Base-by-base conservation (phyloP, 2,797 vertebrate genomes). In the Anolis apletophallus region DNA sequence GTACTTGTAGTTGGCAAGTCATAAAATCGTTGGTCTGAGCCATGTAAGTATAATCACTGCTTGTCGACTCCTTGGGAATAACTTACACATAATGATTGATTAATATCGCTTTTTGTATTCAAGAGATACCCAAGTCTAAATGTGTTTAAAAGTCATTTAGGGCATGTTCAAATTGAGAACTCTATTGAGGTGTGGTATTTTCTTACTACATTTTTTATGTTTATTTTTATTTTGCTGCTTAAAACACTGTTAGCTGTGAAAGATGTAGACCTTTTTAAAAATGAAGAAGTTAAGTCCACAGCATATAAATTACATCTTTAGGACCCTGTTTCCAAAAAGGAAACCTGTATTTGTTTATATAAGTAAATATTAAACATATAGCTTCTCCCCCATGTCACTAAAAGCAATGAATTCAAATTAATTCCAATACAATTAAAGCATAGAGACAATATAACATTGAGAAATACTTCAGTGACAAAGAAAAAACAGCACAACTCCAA, bases 21-120 rank as follows among this genome's bases (percentile, higher is more conserved):
- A 50, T 90, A 91, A 85, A 88, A 91, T 12, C 34, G 2, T 32
- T 67, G 0, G 1, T 67, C 59, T 90, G 61, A 90, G 3, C 21
- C 46, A 59, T 74, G 19, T 76, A 83, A 2, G 0, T n/a, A 61
- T 46, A 14, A 71, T 5, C 0, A 61, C 86, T 75, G 80, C 5
- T 85, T 88, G 61, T 29, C 71, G 21, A 34, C 13, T 88, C 67
- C 4, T 36, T 26, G 87, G 52, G 71, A 86, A 85, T 74, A 72
- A 36, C 75, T 50, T 85, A 80, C 1, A 84, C 50, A 76, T 79
- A 86, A 17, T 80, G 81, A 80, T 75, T 26, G 82, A 61, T 76
- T 88, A 78, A 59, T 87, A 83, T 40, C 9, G 61, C 29, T 23
- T 46, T 82, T 84, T 89, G 84, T 3, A 55, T 86, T 88, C 26